phyloP scores from a whole-genome alignment of 2,888 invertebrate species.

The Erebia epiphron region DNA sequence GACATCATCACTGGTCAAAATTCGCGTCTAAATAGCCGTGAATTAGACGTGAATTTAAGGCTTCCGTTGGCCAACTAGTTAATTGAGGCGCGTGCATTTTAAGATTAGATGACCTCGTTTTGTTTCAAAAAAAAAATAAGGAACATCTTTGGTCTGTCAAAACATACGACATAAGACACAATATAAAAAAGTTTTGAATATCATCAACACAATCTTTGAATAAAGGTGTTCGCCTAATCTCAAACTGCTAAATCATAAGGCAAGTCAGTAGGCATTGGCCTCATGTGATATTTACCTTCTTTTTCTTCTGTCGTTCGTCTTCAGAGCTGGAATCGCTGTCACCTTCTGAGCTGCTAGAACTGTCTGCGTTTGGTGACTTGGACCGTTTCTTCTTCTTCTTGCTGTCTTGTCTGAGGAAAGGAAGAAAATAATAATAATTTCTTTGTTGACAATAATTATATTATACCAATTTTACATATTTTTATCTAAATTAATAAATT shows the following conservation, averaged over 20 bases:
- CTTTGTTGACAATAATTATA: no score
- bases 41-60: no score
- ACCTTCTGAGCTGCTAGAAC: constrained; percentile 72
- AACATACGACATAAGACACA: constrained; percentile 23
- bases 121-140: no score
- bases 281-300: constrained; percentile 65
- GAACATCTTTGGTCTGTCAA: background rate
- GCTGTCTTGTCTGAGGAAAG: constrained; percentile 62
- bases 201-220: constrained; percentile 47
- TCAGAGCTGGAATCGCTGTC: constrained; percentile 68
- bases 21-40: no score
- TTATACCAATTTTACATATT: no score
- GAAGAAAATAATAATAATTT: no score
- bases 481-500: no score
- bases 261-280: constrained; percentile 17
- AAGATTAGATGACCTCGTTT: no score
- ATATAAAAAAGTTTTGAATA: constrained; percentile 31
- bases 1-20: no score
- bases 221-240: constrained; percentile 34
- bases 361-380: constrained; percentile 78
- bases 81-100: no score
- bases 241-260: constrained; percentile 33
- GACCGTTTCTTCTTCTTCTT: constrained; percentile 84
- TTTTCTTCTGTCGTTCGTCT: constrained; percentile 67
- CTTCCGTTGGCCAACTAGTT: no score